phyloP scores from a whole-genome alignment of 2,113 vertebrate genomes.

The Tachycineta bicolor region DNA sequence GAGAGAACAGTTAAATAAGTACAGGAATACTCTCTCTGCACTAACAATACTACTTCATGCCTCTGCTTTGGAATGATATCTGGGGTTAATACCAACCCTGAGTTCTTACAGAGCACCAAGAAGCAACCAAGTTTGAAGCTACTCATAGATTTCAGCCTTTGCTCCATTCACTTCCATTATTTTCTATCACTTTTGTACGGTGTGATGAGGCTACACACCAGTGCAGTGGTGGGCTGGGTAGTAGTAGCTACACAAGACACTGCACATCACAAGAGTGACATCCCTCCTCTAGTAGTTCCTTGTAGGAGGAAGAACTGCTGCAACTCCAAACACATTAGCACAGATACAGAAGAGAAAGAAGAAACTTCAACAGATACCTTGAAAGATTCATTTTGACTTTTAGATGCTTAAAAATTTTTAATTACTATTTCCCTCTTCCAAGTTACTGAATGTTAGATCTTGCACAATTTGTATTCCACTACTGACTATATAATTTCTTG shows the following conservation, averaged over 20 bases:
- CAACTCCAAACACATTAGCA: neutral
- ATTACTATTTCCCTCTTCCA: neutral
- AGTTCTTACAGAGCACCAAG: neutral
- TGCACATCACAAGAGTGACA: neutral
- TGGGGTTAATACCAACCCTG: neutral
- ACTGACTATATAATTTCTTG: neutral
- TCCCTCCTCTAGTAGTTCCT: neutral
- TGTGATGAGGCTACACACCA: neutral
- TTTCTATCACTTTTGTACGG: neutral
- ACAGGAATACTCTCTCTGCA: neutral
- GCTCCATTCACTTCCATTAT: neutral
- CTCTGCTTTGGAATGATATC: neutral
- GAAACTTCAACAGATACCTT: neutral
- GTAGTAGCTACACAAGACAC: neutral
- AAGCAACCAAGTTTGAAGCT: neutral
- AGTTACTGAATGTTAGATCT: conserved; percentile 1
- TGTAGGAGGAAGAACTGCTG: neutral
- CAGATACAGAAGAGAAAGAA: neutral
- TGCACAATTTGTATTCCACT: neutral
- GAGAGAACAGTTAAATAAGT: neutral
- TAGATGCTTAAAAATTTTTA: neutral
- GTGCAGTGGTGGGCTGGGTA: too few relatives aligned
- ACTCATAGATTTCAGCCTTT: neutral
- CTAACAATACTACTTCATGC: neutral
- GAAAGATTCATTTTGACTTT: neutral